phyloP scores from a whole-genome alignment of 2,888 invertebrate genomes.

The Terebella lapidaria region DNA sequence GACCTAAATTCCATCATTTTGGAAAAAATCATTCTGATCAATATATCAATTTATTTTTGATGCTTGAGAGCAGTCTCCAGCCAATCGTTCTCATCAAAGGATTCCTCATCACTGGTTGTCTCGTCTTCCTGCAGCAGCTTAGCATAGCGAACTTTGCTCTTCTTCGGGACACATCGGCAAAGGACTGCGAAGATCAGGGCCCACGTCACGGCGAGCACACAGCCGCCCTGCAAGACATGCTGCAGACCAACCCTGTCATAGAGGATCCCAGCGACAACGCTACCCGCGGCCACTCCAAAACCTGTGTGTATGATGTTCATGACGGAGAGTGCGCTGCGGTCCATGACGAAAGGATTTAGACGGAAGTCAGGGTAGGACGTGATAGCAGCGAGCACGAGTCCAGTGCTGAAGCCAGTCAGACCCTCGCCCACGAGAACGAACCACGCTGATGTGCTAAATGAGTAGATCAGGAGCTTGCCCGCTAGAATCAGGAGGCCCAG shows the following conservation, averaged over 20 bases:
- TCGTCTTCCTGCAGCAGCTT: conserved; percentile 17
- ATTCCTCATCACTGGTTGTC: conserved; percentile 8
- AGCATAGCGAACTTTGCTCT: conserved; percentile 17
- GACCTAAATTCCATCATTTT: no score
- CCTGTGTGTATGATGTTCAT: conserved; percentile 41
- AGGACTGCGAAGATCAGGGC: conserved; percentile 11
- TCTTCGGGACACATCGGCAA: conserved; percentile 7
- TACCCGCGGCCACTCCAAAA: conserved; percentile 40
- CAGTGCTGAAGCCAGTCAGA: conserved; percentile 9
- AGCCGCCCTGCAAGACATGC: conserved; percentile 35
- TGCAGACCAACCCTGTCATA: conserved; percentile 34
- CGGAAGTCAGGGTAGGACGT: conserved; percentile 19
- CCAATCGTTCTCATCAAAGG: conserved; percentile 21
- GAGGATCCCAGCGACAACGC: conserved; percentile 37
- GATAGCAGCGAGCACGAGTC: conserved; percentile 15
- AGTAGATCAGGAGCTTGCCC: conserved; percentile 36
- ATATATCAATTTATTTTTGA: not conserved
- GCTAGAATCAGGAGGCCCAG: conserved; percentile 34
- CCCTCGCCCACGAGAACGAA: conserved; percentile 9
- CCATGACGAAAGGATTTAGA: conserved; percentile 27
- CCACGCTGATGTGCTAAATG: conserved; percentile 41
- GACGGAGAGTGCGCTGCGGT: conserved; percentile 40
- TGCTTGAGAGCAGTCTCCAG: conserved; percentile 19
- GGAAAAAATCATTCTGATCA: no score
- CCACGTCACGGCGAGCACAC: conserved; percentile 24